These are phyloP conservation scores for Trachops cirrhosus DNA, from an alignment of 2,797 vertebrate genomes.

Conservation along the genomic window DNA sequence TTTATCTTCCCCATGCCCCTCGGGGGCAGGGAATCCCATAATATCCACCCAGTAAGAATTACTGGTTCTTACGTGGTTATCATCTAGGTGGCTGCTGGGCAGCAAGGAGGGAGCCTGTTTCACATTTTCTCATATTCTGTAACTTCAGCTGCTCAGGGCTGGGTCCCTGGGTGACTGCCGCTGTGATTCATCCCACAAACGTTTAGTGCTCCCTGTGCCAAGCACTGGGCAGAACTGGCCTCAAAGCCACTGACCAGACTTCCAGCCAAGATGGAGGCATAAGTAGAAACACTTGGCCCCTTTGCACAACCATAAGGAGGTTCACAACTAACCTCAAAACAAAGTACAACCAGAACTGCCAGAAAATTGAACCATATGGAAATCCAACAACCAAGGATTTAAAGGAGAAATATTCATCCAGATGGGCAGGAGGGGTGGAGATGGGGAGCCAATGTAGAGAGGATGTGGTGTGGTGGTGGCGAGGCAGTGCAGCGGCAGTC, in stretches of 20 bases:
- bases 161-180: background rate
- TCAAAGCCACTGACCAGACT: background rate
- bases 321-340: too few relatives aligned
- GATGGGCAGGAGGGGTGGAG: too few relatives aligned
- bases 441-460: too few relatives aligned
- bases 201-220: background rate
- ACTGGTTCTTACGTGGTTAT: background rate
- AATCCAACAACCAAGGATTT: too few relatives aligned
- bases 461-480: too few relatives aligned
- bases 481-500: too few relatives aligned
- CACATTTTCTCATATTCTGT: background rate
- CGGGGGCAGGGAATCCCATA: background rate
- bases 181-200: background rate
- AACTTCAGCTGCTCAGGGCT: background rate
- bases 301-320: too few relatives aligned
- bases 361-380: too few relatives aligned
- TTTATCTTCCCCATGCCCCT: slow-evolving; percentile 10
- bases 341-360: too few relatives aligned
- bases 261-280: too few relatives aligned
- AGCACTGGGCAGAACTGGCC: background rate
- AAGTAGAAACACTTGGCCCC: too few relatives aligned
- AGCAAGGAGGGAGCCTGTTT: background rate
- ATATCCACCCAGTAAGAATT: background rate
- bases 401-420: too few relatives aligned
- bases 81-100: background rate